A percentile compares a stretch with the other conserved stretches of the same genome.
Evolutionary conservation across 2,888 invertebrate species (phyloP).

Genomic region (Mesorhabditis spiculigera): DNA sequence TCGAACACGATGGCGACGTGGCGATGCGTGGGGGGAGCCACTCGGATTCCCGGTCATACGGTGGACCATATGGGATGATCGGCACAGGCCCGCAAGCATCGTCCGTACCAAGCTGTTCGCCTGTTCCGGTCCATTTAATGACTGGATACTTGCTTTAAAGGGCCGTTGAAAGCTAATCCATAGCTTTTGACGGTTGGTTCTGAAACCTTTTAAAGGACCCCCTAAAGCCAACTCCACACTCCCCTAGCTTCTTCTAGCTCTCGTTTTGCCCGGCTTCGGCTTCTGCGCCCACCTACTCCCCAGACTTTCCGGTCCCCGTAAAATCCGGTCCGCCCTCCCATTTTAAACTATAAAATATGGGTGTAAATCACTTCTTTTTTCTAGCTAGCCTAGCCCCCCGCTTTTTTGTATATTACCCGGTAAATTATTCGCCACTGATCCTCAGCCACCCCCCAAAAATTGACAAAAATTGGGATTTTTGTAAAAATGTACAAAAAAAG

Average conservation of each 20-base stretch:
- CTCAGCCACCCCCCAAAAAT: neutral
- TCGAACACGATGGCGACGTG: neutral
- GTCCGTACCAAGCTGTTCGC: neutral
- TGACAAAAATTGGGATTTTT: neutral
- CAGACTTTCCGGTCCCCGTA: neutral
- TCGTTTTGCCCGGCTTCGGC: neutral
- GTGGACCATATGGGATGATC: conserved; percentile 28
- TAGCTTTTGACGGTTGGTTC: too few species aligned
- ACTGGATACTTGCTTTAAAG: too few species aligned
- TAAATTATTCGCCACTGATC: neutral
- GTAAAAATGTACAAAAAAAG: neutral
- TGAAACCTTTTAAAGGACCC: neutral
- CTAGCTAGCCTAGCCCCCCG: neutral
- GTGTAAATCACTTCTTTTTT: neutral
- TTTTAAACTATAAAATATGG: neutral
- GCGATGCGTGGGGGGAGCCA: neutral
- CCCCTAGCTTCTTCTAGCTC: neutral
- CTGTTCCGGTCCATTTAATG: neutral
- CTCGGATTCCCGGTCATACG: conserved; percentile 28
- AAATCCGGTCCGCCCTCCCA: too few species aligned
- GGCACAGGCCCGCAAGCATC: neutral
- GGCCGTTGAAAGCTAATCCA: too few species aligned
- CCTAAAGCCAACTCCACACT: neutral
- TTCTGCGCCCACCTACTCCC: neutral
- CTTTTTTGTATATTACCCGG: too few species aligned